Evolutionary conservation across 2,888 invertebrate species (phyloP), one percentile per base, ranked within the genome.

Genomic region (Sphaerophoria taeniata): DNA sequence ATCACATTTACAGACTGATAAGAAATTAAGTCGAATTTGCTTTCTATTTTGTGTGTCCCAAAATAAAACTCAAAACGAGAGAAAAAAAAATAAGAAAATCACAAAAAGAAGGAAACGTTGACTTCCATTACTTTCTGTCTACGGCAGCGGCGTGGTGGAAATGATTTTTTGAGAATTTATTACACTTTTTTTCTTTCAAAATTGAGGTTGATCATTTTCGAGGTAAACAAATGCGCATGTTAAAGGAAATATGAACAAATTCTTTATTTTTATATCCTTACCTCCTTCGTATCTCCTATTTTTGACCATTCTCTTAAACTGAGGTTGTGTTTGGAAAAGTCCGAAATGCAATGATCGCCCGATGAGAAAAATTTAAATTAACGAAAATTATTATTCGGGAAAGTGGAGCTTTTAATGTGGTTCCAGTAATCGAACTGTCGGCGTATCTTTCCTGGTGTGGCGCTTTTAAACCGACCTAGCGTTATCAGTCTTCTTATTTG

Each of bases 231-330:
- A 63, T 33, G 39, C 16, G 43, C 24, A 36, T 51, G n/a, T 65
- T 14, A 49, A n/a, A 61, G 11, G 36, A 16, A 36, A 67, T 36
- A 39, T 51, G 11, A 14, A 36, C 36, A 36, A 6, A 3, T 53
- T 34, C 14, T 33, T 55, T 43, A 69, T 33, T n/a, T 45, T 51
- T 31, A n/a, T 53, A 39, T 63, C 49, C 63, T 74, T 79, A 84
- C 84, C 84, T 79, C 84, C 84, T 72, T 84, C 79, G 75, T 84
- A 84, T 84, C 84, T 79, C 58, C 84, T 71, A 53, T 84, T 84
- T 43, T 84, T 84, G 49, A 79, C 84, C 84, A 84, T 84, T 43
- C 6, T 84, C 12, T 51, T 12, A 39, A 16, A 67, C n/a, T 67
- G 36, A 31, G 47, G 31, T 34, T 14, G 47, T 33, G 49, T n/a